These are phyloP conservation scores for Dysidea cf. avara DNA, from an alignment of 37 sponge, comb jelly and placozoan species.

Conservation along the genomic window DNA sequence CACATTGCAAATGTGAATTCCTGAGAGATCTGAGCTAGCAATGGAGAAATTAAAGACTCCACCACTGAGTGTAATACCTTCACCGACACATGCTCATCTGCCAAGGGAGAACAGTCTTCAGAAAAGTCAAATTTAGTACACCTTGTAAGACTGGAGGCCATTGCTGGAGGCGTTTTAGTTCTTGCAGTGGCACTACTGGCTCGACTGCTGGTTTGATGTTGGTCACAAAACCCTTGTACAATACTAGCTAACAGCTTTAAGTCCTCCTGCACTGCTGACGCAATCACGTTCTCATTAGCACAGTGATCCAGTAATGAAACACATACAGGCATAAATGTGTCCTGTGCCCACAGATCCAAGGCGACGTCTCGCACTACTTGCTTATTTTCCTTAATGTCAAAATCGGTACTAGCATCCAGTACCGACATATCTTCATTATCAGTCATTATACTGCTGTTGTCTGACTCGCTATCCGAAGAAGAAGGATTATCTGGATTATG, in stretches of 20 bases:
- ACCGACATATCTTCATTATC: conserved; percentile 33
- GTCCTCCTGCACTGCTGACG: conserved; percentile 22
- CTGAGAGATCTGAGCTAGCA: conserved; percentile 7
- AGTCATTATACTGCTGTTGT: background rate
- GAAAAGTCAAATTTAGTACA: background rate
- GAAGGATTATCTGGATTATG: too few relatives aligned
- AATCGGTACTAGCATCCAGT: too few relatives aligned
- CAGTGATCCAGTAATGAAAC: conserved; percentile 38
- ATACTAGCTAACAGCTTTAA: conserved; percentile 49
- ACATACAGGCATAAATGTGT: conserved; percentile 50
- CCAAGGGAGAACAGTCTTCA: background rate
- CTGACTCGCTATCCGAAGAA: background rate
- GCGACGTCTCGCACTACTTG: conserved; percentile 11
- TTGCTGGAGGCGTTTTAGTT: conserved; percentile 10
- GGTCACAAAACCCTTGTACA: conserved; percentile 40
- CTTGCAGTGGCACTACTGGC: background rate
- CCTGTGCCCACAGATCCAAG: conserved; percentile 40
- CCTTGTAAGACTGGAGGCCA: background rate
- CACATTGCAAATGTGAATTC: conserved; percentile 42
- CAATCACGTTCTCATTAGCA: background rate
- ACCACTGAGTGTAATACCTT: conserved; percentile 51
- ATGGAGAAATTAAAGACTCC: conserved; percentile 26
- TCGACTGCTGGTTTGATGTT: conserved; percentile 35
- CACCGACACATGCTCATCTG: conserved; percentile 2
- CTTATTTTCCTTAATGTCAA: background rate